Evolutionary conservation across 2,888 invertebrate species (phyloP).

Genomic region (Poecilus cupreus): DNA sequence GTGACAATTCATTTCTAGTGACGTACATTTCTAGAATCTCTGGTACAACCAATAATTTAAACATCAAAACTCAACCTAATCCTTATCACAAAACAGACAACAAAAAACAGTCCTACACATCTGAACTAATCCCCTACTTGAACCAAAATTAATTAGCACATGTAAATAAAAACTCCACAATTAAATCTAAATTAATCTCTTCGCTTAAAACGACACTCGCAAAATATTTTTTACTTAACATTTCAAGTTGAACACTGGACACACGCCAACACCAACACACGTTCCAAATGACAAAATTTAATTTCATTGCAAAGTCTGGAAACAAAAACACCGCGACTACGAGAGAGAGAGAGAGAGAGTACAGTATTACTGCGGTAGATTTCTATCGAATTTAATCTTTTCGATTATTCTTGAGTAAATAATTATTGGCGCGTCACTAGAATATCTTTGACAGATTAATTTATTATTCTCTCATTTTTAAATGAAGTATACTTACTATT

Average conservation of each 20-base stretch:
- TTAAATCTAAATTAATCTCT: slow-evolving; percentile 41
- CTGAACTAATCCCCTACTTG: slow-evolving; percentile 12
- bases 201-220: background rate
- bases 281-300: slow-evolving; percentile 36
- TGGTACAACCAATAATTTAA: background rate
- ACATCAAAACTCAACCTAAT: slow-evolving; percentile 6
- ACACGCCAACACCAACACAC: background rate
- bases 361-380: too few species aligned
- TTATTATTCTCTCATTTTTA: too few species aligned
- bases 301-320: slow-evolving; percentile 10
- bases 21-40: too few species aligned
- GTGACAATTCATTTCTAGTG: too few species aligned
- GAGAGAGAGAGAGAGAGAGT: too few species aligned
- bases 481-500: too few species aligned
- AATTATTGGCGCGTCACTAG: too few species aligned
- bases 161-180: slow-evolving; percentile 32
- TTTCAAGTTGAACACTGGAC: background rate
- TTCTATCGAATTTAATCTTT: too few species aligned
- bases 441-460: too few species aligned
- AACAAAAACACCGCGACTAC: slow-evolving; percentile 11
- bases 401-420: too few species aligned
- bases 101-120: slow-evolving; percentile 9
- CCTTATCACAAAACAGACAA: slow-evolving; percentile 21
- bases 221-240: slow-evolving; percentile 24
- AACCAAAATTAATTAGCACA: slow-evolving; percentile 27